Evolutionary conservation across 2,113 vertebrate species (phyloP).

Genomic region (Alethe castanea): DNA sequence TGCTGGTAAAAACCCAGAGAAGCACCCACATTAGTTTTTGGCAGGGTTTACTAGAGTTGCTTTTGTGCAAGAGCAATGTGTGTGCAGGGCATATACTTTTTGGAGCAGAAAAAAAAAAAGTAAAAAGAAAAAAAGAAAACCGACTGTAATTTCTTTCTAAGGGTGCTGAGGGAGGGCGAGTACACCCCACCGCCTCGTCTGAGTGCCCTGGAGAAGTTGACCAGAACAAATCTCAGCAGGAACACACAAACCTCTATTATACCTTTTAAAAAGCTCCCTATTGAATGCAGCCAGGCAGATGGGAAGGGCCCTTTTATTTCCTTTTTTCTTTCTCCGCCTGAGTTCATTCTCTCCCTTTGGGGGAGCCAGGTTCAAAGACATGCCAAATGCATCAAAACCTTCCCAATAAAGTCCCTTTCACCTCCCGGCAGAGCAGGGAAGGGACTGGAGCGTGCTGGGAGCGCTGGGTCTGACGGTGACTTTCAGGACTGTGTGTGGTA

Average conservation of each 20-base stretch:
- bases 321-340: slow-evolving; percentile 43
- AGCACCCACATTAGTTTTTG: background rate
- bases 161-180: background rate
- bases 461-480: background rate
- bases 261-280: slow-evolving; percentile 32
- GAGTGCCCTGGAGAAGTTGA: background rate
- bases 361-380: slow-evolving; percentile 53
- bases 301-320: slow-evolving; percentile 52
- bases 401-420: slow-evolving; percentile 52
- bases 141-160: background rate
- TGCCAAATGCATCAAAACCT: slow-evolving; percentile 49
- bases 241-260: slow-evolving; percentile 57
- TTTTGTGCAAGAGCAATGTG: background rate
- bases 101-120: background rate
- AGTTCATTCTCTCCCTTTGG: slow-evolving; percentile 46
- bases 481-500: slow-evolving; percentile 57
- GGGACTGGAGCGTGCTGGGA: background rate
- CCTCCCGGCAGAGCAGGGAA: background rate
- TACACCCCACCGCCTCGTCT: background rate
- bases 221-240: slow-evolving; percentile 63
- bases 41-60: accelerated
- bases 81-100: background rate
- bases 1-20: background rate
- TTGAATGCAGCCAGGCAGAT: slow-evolving; percentile 42
- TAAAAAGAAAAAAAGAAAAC: background rate